Percentiles rank a stretch among this genome's conserved stretches.
Evolutionary conservation across 2,113 vertebrate genomes (phyloP).

Genomic region (Paramormyrops kingsleyae): DNA sequence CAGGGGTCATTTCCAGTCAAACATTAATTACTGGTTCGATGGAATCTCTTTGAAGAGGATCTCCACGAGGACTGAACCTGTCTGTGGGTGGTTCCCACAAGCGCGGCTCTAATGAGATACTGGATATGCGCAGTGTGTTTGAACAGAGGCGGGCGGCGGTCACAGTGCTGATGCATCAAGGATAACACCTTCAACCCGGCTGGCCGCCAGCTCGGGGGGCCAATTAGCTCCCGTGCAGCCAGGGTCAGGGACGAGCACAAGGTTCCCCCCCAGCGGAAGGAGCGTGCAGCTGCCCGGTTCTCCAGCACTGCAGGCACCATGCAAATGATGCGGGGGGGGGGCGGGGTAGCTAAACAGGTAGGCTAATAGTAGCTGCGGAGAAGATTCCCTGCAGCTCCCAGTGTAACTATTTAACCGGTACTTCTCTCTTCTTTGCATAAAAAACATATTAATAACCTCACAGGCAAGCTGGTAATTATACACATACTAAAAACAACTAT

Average conservation of each 20-base stretch:
- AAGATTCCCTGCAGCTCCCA: constrained; percentile 38
- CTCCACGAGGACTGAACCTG: constrained; percentile 44
- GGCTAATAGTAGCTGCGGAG: not conserved
- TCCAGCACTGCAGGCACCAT: not conserved
- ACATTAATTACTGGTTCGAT: constrained; percentile 53
- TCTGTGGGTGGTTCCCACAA: constrained; percentile 49
- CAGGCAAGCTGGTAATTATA: not conserved
- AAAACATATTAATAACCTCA: not conserved
- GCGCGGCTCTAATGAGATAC: constrained; percentile 71
- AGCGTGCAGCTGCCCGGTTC: constrained; percentile 8
- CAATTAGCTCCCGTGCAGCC: constrained; percentile 77
- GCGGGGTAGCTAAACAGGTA: not conserved
- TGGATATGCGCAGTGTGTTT: constrained; percentile 68
- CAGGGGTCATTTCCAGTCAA: constrained; percentile 21
- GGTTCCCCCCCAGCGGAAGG: constrained; percentile 62
- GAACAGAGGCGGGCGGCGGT: constrained; percentile 69
- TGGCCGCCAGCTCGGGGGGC: constrained; percentile 75
- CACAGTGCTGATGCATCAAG: constrained; percentile 85
- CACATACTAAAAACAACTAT: not conserved
- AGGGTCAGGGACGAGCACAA: constrained; percentile 70
- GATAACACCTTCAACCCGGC: constrained; percentile 77
- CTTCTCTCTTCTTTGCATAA: constrained; percentile 43
- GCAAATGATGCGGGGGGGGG: not conserved
- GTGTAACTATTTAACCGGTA: constrained; percentile 60
- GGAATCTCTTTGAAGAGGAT: constrained; percentile 42